phyloP scores from a whole-genome alignment of 2,113 vertebrate genomes.

The Cnemophilus loriae region DNA sequence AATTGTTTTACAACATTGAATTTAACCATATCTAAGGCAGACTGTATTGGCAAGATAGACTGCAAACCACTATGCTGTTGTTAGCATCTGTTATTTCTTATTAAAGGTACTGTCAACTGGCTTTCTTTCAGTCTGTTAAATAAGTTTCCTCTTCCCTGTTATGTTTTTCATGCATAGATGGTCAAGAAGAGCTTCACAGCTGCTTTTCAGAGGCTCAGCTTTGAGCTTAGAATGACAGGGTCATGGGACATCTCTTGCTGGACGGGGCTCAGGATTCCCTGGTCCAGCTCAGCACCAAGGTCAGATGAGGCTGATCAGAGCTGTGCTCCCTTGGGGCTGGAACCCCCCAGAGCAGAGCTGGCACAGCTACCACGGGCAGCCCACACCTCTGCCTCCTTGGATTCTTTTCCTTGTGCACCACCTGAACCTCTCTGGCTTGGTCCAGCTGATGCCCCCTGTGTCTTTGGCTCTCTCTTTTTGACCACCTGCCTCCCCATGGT shows the following conservation, averaged over 20 bases:
- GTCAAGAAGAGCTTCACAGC: background rate
- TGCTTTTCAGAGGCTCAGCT: background rate
- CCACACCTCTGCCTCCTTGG: background rate
- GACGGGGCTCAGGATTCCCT: rapidly evolving
- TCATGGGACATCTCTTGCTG: rapidly evolving
- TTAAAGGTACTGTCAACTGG: background rate
- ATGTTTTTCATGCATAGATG: background rate
- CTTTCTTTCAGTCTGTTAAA: background rate
- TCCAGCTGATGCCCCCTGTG: background rate
- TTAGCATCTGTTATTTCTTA: background rate
- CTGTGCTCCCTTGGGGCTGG: background rate
- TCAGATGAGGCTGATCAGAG: background rate
- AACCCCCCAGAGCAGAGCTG: rapidly evolving
- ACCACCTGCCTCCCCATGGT: rapidly evolving
- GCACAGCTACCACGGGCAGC: background rate
- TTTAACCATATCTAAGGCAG: background rate
- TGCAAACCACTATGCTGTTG: background rate
- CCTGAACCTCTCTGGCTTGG: background rate
- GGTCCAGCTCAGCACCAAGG: background rate
- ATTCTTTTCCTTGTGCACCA: background rate
- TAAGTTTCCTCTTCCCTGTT: background rate
- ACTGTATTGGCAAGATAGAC: background rate
- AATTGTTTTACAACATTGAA: background rate
- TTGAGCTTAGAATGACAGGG: background rate
- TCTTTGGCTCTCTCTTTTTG: background rate